Percentiles rank a stretch among this genome's conserved stretches.
phyloP scores from a whole-genome alignment of 2,888 invertebrate genomes.

The Netelia virgata region DNA sequence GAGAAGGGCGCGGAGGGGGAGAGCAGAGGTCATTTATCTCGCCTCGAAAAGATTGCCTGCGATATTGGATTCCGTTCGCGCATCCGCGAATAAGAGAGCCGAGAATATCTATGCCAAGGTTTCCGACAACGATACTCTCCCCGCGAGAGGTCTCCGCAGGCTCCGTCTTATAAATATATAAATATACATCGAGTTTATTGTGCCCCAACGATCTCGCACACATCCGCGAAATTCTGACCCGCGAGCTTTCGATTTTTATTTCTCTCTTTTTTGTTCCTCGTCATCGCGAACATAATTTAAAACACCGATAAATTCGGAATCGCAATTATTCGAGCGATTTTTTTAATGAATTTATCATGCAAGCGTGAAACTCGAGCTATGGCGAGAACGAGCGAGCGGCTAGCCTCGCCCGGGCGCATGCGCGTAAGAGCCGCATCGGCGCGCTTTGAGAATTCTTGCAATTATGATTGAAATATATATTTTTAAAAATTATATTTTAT shows the following conservation, averaged over 20 bases:
- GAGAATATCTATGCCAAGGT: constrained; percentile 68
- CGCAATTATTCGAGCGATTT: background rate
- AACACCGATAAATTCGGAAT: background rate
- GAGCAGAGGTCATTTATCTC: constrained; percentile 53
- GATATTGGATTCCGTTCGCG: constrained; percentile 59
- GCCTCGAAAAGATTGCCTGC: constrained; percentile 52
- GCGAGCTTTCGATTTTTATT: background rate
- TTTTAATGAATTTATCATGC: constrained; percentile 24
- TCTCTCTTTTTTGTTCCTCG: background rate
- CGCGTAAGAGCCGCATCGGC: no score
- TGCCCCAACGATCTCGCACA: background rate
- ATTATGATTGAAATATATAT: no score
- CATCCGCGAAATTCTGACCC: constrained; percentile 12
- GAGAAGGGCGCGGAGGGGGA: background rate
- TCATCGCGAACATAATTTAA: background rate
- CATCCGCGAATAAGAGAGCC: constrained; percentile 48
- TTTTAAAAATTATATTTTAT: no score
- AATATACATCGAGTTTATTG: background rate
- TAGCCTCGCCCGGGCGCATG: background rate
- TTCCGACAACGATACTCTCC: constrained; percentile 27
- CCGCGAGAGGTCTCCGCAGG: background rate
- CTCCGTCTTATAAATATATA: background rate
- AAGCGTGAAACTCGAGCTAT: constrained; percentile 11
- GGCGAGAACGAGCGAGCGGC: background rate
- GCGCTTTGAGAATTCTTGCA: no score